Evolutionary conservation across 2,797 vertebrate genomes (phyloP).

Genomic region (Apodemus agrarius): DNA sequence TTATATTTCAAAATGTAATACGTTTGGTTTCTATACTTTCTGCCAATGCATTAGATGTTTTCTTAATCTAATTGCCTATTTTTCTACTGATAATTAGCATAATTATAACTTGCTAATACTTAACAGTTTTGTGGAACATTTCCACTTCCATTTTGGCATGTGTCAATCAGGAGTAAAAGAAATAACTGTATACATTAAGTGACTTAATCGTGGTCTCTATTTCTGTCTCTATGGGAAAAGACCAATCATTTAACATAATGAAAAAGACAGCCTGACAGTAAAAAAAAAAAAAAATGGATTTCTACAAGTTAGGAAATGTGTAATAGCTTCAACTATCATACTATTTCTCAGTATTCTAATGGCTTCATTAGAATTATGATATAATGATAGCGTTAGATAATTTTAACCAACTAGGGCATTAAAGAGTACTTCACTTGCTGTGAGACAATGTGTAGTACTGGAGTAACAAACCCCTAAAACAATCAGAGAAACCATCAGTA

Average conservation of each 20-base stretch:
- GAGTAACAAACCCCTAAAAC: neutral
- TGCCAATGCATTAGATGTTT: neutral
- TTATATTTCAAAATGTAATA: conserved; percentile 22
- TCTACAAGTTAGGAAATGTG: conserved; percentile 5
- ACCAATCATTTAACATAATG: neutral
- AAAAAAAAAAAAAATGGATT: neutral
- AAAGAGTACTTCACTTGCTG: neutral
- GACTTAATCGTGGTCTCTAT: neutral
- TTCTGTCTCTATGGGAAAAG: neutral
- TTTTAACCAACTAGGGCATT: neutral
- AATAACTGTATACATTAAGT: neutral
- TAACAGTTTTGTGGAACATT: conserved; percentile 12
- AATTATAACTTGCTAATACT: conserved; percentile 36
- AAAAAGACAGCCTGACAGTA: neutral
- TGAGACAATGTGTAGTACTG: neutral
- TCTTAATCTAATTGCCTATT: conserved; percentile 17
- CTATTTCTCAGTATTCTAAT: neutral
- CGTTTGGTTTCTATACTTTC: neutral
- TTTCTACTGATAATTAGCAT: conserved; percentile 46
- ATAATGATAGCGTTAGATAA: neutral
- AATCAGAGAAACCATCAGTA: neutral
- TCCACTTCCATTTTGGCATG: neutral
- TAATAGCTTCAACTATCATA: neutral
- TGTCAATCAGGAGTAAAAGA: neutral
- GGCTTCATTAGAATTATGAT: too few relatives aligned